Conservation (phyloP, 2,113 vertebrate genomes). For the Colossoma macropomum region DNA sequence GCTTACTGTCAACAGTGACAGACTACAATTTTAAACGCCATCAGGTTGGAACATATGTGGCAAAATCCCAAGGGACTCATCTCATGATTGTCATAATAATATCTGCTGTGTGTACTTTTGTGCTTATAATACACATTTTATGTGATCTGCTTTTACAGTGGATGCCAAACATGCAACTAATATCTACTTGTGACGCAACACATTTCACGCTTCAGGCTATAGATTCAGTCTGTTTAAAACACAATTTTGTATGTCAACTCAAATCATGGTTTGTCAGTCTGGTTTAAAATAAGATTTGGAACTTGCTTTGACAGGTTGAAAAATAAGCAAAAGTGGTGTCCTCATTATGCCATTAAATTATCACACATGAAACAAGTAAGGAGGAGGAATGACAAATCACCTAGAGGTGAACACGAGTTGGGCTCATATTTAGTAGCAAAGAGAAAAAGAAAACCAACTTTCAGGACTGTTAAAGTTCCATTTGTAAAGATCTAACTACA, state of each 20-base stretch:
- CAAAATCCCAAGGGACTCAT: not conserved
- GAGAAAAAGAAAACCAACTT: no score
- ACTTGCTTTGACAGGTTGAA: not conserved
- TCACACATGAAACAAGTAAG: not conserved
- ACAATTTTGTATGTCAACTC: not conserved
- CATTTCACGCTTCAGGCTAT: not conserved
- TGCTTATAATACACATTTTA: not conserved
- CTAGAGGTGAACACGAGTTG: not conserved
- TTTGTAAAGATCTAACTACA: no score
- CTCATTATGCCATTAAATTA: not conserved
- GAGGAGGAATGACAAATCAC: not conserved
- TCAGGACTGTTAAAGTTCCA: no score
- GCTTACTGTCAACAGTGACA: not conserved
- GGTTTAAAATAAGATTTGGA: not conserved
- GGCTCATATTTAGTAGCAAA: no score
- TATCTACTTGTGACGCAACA: not conserved
- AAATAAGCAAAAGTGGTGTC: not conserved
- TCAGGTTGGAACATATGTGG: constrained; percentile 4
- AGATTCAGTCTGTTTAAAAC: not conserved
- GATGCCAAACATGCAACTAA: not conserved
- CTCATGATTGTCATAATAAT: not conserved
- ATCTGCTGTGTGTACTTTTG: not conserved
- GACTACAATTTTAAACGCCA: not conserved
- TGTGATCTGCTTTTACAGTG: not conserved
- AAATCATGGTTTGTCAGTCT: not conserved